A percentile compares a stretch with the other conserved stretches of the same genome.
Conservation (phyloP, 1,140 invertebrate genomes). For the Acromyrmex echinatior region DNA sequence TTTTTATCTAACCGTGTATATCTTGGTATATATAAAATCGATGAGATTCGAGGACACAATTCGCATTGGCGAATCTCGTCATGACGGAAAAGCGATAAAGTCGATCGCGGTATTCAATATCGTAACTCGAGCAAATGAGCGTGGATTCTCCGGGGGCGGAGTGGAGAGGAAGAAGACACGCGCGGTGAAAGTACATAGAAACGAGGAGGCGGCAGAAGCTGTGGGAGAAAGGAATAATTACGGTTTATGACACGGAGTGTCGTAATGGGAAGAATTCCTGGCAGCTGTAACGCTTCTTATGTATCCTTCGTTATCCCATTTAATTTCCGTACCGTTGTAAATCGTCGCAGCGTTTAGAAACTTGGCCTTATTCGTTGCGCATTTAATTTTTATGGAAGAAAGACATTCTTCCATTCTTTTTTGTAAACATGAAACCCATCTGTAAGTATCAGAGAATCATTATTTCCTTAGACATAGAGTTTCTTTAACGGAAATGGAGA, state of each 20-base stretch:
- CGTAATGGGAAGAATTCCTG: conserved; percentile 60
- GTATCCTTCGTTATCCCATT: conserved; percentile 18
- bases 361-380: neutral
- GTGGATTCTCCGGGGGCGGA: neutral
- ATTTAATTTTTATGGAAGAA: neutral
- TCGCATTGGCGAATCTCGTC: neutral
- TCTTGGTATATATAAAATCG: neutral
- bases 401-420: neutral
- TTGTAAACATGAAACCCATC: neutral
- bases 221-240: conserved; percentile 76
- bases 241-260: conserved; percentile 71
- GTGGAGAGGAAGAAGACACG: conserved; percentile 43
- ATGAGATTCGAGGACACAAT: too few relatives aligned
- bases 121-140: conserved; percentile 30
- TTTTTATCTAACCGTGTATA: too few relatives aligned
- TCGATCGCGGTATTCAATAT: conserved; percentile 17
- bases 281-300: conserved; percentile 2
- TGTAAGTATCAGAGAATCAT: neutral
- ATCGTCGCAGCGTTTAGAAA: neutral
- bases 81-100: neutral
- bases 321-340: neutral
- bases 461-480: neutral
- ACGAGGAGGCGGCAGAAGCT: conserved; percentile 55
- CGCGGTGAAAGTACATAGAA: conserved; percentile 72
- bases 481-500: neutral